Evolutionary conservation across 2,113 vertebrate genomes (phyloP), one percentile per base, ranked within the genome.

Genomic region (Silurus meridionalis): DNA sequence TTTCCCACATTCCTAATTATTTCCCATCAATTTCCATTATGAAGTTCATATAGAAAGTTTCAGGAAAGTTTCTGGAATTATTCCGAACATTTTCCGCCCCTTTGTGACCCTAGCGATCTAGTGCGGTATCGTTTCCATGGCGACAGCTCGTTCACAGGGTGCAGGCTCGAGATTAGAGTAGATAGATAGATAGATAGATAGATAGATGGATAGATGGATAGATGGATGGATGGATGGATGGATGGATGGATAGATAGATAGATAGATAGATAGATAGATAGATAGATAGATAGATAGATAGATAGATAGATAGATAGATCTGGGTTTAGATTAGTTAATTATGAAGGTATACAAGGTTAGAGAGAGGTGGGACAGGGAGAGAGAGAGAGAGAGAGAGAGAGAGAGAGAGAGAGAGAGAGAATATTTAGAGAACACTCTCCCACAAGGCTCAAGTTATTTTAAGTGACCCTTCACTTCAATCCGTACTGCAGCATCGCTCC

Each of bases 381-480:
- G 13, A 69, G 25, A n/a, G 23, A 66, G 28, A 69, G 67, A 69
- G 67, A 69, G 19, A 37, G 67, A 71, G 23, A 46, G 67, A 71
- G 28, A 71, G 67, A 71, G 67, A 28, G 67, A 71, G 67, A 71
- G 71, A 52, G 71, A 74, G 17, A 46, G 25, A 37, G 66, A 37
- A 50, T 72, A 17, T 72, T 46, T 72, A 55, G 75, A 78, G n/a
- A 78, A 57, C n/a, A 57, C 14, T 17, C 0, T 67, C 80, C 80
- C 80, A 53, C 6, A 25, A 66, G 80, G 48, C 46, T 15, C 61
- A 28, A 10, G 61, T 63, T 66, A 66, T 67, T 82, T 67, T 67
- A 53, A 82, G 10, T 52, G 58, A 64, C 58, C 61, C 75, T 57
- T 71, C n/a, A 78, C 57, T 78, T 78, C 53, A 52, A 77, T 23